These are phyloP conservation scores for Charina bottae DNA, from an alignment of 2,113 vertebrate species.

Conservation along the genomic window DNA sequence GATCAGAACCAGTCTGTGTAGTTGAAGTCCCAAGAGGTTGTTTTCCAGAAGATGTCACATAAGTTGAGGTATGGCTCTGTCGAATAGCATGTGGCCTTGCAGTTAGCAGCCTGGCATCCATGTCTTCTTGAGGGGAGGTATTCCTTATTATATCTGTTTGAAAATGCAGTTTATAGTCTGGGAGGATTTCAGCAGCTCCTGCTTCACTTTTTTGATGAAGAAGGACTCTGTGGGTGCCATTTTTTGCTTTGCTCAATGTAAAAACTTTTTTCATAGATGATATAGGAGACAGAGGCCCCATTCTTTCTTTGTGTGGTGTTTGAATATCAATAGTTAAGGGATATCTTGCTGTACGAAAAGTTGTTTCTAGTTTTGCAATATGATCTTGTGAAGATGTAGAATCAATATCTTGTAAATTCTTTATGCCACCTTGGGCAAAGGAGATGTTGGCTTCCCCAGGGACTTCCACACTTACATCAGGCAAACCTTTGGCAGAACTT, in stretches of 20 bases:
- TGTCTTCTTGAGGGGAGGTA: neutral
- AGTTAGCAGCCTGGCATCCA: neutral
- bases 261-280: accelerated
- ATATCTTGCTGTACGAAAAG: slow-evolving; percentile 23
- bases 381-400: slow-evolving; percentile 24
- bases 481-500: slow-evolving; percentile 27
- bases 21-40: accelerated
- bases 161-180: neutral
- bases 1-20: slow-evolving; percentile 43
- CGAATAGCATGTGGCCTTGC: neutral
- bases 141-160: accelerated
- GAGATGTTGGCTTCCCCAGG: neutral
- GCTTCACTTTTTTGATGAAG: neutral
- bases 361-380: slow-evolving; percentile 23
- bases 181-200: neutral
- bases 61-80: accelerated
- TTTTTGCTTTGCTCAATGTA: neutral
- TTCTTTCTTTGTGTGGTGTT: slow-evolving; percentile 6
- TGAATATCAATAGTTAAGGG: neutral
- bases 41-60: slow-evolving; percentile 15
- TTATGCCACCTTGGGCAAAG: slow-evolving; percentile 6
- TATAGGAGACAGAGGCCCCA: neutral
- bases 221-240: accelerated
- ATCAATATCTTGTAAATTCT: slow-evolving; percentile 21
- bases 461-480: slow-evolving; percentile 27